phyloP scores from a whole-genome alignment of 2,888 invertebrate species.

The Cosmia trapezina region DNA sequence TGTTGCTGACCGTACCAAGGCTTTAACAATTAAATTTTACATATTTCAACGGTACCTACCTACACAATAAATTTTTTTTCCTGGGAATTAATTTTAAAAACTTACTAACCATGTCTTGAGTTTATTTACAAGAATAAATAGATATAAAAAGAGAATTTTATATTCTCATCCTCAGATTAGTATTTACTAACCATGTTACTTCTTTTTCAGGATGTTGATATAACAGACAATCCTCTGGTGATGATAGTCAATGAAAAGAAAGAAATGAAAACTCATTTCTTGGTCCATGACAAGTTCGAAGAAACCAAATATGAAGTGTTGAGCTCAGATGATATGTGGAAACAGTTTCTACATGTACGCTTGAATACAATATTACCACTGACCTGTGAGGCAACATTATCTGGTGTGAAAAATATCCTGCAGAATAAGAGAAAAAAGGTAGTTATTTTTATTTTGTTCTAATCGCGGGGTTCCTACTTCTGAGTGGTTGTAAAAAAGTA shows the following conservation, averaged over 20 bases:
- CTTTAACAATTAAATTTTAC: background rate
- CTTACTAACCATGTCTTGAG: background rate
- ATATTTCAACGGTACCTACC: too few species aligned
- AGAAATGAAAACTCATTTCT: slow-evolving; percentile 92
- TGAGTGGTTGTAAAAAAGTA: too few species aligned
- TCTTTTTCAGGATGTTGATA: slow-evolving; percentile 92
- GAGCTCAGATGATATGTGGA: slow-evolving; percentile 91
- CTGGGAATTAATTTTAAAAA: background rate
- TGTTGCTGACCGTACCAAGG: too few species aligned
- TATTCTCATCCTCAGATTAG: background rate
- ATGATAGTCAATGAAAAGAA: slow-evolving; percentile 89
- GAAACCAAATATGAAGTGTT: slow-evolving; percentile 92
- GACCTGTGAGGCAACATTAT: slow-evolving; percentile 90
- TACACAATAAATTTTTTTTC: too few species aligned
- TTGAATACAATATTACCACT: slow-evolving; percentile 92
- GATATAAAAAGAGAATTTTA: too few species aligned
- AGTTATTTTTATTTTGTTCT: slow-evolving; percentile 36
- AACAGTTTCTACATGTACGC: slow-evolving; percentile 93
- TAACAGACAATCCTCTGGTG: slow-evolving; percentile 94
- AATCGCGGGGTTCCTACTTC: too few species aligned
- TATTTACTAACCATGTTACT: background rate
- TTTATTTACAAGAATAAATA: background rate
- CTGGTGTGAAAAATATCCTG: slow-evolving; percentile 91
- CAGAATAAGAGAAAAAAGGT: slow-evolving; percentile 92
- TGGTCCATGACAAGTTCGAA: slow-evolving; percentile 93